Evolutionary conservation across 2,113 vertebrate species (phyloP), one percentile per base, ranked within the genome.

Genomic region (Eublepharis macularius): DNA sequence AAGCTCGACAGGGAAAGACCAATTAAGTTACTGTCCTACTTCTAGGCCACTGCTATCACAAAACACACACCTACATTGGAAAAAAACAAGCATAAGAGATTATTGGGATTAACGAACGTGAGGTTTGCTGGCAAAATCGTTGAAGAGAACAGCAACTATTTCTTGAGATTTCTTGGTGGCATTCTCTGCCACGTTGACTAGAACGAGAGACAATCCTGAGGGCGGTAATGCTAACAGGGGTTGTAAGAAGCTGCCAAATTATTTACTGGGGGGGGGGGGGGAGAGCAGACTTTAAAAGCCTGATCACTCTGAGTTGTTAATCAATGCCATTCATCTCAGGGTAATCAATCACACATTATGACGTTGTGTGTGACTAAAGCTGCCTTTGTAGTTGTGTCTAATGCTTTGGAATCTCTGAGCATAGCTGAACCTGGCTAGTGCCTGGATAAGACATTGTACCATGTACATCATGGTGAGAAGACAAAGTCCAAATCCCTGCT

Each of bases 11-110:
- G 26, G 32, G 47, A 63, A 74, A 43, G 51, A 39, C 76, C 83
- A 72, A 72, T 78, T 85, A 54, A 36, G 7, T 57, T 70, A 29
- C 26, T 85, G 83, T 65, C 75, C 65, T 85, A 85, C 75, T 79
- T 85, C 47, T 69, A 60, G 49, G 70, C 39, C 65, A 72, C 8
- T 41, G 47, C 49, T 60, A 57, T 60, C 76, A 60, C 49, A 60
- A n/a, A 26, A 57, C 34, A 84, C 63, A 57, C 6, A 39, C 34
- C 66, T 32, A 73, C 32, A 39, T 17, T 29, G 49, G 49, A 13
- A 2, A 5, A 11, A 6, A 4, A 34, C 17, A 65, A 26, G 32
- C 72, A 11, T 47, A 78, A 70, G 47, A 85, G 34, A 78, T 14
- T 57, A 57, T 57, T 70, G 57, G 9, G 8, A 63, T 57, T 57